These are phyloP conservation scores for Danaus melanippus DNA, from an alignment of 1,140 invertebrate species.

Conservation along the genomic window DNA sequence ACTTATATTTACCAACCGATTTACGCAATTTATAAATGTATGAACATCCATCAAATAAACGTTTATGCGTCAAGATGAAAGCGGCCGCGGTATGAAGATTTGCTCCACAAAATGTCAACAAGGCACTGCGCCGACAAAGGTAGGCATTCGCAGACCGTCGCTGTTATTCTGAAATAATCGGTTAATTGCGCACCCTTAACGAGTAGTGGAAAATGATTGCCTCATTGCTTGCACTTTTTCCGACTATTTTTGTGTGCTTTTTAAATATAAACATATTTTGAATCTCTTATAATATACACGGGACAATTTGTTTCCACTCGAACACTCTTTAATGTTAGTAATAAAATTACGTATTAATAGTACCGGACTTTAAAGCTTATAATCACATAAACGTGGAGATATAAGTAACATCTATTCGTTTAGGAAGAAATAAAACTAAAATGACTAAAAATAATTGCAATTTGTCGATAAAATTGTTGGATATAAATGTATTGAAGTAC, in stretches of 20 bases:
- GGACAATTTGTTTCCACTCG: too few relatives aligned
- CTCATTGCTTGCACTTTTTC: slow-evolving; percentile 20
- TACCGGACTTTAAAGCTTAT: too few relatives aligned
- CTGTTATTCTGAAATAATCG: slow-evolving; percentile 56
- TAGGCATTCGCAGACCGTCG: slow-evolving; percentile 39
- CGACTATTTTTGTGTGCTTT: slow-evolving; percentile 18
- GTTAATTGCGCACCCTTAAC: slow-evolving; percentile 59
- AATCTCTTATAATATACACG: not conserved
- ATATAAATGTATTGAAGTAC: slow-evolving; percentile 6
- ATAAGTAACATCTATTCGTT: too few relatives aligned
- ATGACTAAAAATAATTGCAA: not conserved
- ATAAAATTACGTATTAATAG: too few relatives aligned
- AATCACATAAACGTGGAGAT: too few relatives aligned
- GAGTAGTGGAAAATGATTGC: slow-evolving; percentile 29
- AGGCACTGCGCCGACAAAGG: slow-evolving; percentile 53
- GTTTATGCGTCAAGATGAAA: slow-evolving; percentile 57
- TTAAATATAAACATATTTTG: slow-evolving; percentile 11
- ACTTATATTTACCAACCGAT: slow-evolving; percentile 22
- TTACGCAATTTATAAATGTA: slow-evolving; percentile 31
- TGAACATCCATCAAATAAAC: slow-evolving; percentile 58
- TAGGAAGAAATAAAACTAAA: too few relatives aligned
- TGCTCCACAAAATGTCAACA: slow-evolving; percentile 67
- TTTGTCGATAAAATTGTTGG: slow-evolving; percentile 7
- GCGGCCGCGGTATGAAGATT: slow-evolving; percentile 63
- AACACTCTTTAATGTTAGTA: too few relatives aligned